Base-by-base conservation (phyloP, 1,140 invertebrate genomes). In the Heliconius nattereri region DNA sequence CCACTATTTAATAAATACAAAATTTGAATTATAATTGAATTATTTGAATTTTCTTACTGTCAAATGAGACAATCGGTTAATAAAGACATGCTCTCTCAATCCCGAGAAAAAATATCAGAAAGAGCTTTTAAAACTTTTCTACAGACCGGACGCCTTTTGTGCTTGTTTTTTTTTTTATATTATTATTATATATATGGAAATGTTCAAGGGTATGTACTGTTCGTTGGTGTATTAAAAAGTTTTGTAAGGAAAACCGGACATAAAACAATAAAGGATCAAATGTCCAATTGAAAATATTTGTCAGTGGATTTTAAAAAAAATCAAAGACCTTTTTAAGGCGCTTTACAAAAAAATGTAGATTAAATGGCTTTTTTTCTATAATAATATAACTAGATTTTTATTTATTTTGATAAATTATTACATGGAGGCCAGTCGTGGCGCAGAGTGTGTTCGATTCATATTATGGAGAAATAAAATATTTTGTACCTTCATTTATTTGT, bases 141-240 rank as follows among this genome's bases (percentile, higher is more conserved):
- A 45, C 9, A 45, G 60, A 76, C 78, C 78, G 78, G 78, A 79
- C 72, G 49, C 66, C 78, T 70, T 79, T 79, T 79, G 74, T 79
- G 52, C 66, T 16, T 23, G 35, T 35, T 26, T 79, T 76, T 79
- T 76, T 79, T 57, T 75, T 71, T 57, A 20, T 20, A 52, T 52
- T 45, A 35, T 45, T 71, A 29, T 78, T 73, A 79, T 57, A 71
- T 73, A 79, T 57, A 71, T 75, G 73, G 74, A 79, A 79, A 79
- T 78, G 60, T 66, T 32, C 52, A 73, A 70, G 23, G 52, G 49
- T 9, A 45, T 1, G 40, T 45, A 45, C 57, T 5, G 26, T 29
- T 16, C 75, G 78, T 72, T 74, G 40, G 49, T 19, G 32, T 37
- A 23, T n/a, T 75, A 76, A 70, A 57, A 66, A 26, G 11, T 16